These are phyloP conservation scores for Nephrotoma flavescens DNA, from an alignment of 2,888 invertebrate species.

Conservation along the genomic window DNA sequence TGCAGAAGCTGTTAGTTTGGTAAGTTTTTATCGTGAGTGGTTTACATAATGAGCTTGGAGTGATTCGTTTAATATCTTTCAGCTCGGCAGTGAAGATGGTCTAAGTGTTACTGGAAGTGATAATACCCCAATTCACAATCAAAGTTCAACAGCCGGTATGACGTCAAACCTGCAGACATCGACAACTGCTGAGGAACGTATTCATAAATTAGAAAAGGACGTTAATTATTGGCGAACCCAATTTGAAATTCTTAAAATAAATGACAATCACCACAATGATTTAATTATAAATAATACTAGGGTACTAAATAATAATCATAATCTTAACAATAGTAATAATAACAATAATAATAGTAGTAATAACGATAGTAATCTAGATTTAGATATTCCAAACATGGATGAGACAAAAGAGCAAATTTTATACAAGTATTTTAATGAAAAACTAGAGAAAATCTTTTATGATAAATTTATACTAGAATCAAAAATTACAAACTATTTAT, in stretches of 20 bases:
- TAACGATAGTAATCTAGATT: not conserved
- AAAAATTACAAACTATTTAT: conserved; percentile 20
- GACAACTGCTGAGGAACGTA: conserved; percentile 25
- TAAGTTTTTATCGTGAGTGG: conserved; percentile 19
- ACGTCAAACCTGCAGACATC: conserved; percentile 7
- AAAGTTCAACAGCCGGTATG: not conserved
- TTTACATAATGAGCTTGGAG: not conserved
- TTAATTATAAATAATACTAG: conserved; percentile 15
- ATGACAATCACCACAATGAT: conserved; percentile 27
- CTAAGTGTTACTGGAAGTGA: conserved; percentile 36
- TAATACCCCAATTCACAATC: conserved; percentile 22
- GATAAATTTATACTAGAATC: conserved; percentile 28
- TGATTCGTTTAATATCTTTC: conserved; percentile 9
- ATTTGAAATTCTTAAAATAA: conserved; percentile 49
- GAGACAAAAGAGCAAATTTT: conserved; percentile 25
- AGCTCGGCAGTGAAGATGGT: conserved; percentile 50
- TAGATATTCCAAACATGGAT: conserved; percentile 1
- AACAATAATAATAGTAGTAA: not conserved
- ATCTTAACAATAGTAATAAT: not conserved
- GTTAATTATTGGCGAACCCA: conserved; percentile 59
- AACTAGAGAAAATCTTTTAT: conserved; percentile 26
- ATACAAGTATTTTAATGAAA: conserved; percentile 27
- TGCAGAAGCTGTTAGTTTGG: conserved; percentile 44
- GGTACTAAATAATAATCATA: not conserved
- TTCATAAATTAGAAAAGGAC: conserved; percentile 44